These are phyloP conservation scores for Zele albiditarsus DNA, from an alignment of 2,888 invertebrate species.

Conservation along the genomic window DNA sequence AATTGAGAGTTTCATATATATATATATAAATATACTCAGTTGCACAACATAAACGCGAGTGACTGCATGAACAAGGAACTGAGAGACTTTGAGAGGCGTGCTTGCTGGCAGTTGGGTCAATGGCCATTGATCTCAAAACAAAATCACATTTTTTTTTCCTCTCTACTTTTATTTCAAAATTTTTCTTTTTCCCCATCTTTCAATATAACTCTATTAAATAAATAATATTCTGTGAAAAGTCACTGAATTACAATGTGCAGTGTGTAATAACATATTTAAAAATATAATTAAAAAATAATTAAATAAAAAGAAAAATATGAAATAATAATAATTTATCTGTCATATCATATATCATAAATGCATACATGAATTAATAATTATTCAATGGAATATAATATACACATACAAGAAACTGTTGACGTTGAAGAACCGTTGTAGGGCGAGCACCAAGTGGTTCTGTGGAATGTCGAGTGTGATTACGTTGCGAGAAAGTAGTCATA, in stretches of 20 bases:
- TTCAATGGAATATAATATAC: background rate
- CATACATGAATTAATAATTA: too few species aligned
- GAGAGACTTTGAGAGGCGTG: background rate
- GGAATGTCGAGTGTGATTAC: slow-evolving; percentile 39
- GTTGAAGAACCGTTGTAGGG: slow-evolving; percentile 13
- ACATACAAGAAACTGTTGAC: slow-evolving; percentile 15
- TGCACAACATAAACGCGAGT: background rate
- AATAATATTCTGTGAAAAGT: slow-evolving; percentile 10
- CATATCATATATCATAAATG: too few species aligned
- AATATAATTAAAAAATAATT: background rate
- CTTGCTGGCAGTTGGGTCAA: background rate
- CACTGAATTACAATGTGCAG: background rate
- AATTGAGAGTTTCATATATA: slow-evolving; percentile 26
- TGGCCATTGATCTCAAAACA: slow-evolving; percentile 28
- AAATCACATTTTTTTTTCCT: background rate
- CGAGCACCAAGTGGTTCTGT: background rate
- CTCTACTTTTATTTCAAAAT: background rate
- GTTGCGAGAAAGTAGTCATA: slow-evolving; percentile 37
- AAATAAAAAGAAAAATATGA: background rate
- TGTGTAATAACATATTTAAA: too few species aligned
- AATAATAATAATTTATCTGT: too few species aligned
- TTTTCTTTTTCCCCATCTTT: background rate
- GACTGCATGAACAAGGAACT: slow-evolving; percentile 18
- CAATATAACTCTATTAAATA: background rate
- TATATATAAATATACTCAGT: background rate